phyloP scores from a whole-genome alignment of 2,888 invertebrate genomes.

The Stegophylla sp. region DNA sequence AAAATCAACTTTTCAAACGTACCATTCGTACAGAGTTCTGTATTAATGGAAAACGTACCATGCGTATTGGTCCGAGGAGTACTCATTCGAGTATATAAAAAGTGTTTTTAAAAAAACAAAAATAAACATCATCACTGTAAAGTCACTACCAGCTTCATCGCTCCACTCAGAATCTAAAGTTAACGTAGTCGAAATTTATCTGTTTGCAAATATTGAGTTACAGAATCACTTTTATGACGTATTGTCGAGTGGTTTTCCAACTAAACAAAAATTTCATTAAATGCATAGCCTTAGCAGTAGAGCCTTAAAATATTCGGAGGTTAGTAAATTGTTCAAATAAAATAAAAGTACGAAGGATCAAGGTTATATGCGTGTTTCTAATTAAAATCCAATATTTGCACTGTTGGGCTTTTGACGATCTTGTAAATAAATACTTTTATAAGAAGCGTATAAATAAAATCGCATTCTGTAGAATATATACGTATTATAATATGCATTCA shows the following conservation, averaged over 20 bases:
- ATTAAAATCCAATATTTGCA: constrained; percentile 20
- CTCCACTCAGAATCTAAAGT: too few relatives aligned
- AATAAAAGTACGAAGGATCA: neutral
- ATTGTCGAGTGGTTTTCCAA: neutral
- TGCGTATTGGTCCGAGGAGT: too few relatives aligned
- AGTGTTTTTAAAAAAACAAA: too few relatives aligned
- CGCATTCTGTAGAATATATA: neutral
- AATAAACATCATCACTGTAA: too few relatives aligned
- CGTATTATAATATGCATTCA: neutral
- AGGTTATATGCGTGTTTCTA: neutral
- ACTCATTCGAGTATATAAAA: too few relatives aligned
- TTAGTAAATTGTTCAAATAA: neutral
- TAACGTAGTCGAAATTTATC: too few relatives aligned
- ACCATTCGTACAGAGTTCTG: too few relatives aligned
- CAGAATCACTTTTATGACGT: too few relatives aligned
- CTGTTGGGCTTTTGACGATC: neutral
- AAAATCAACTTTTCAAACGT: too few relatives aligned
- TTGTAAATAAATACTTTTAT: neutral
- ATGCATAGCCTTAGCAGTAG: neutral
- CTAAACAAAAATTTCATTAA: neutral
- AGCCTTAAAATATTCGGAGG: neutral
- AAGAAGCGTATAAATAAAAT: neutral
- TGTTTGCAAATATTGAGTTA: too few relatives aligned
- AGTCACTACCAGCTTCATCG: too few relatives aligned
- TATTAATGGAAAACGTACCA: too few relatives aligned